phyloP scores from a whole-genome alignment of 2,113 vertebrate genomes.

The Heteronetta atricapilla region DNA sequence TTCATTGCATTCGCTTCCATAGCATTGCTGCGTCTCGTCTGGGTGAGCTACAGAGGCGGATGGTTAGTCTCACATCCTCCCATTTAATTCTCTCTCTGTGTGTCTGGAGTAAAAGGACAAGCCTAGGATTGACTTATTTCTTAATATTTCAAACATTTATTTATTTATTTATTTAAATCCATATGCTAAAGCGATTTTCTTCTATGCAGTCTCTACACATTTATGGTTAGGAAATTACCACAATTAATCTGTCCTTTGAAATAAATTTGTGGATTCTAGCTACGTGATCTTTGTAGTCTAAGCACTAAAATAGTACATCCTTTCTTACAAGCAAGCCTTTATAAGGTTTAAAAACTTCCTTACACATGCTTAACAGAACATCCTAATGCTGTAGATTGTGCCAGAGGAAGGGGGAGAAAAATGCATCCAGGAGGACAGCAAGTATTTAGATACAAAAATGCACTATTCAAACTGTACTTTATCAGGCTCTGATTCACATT shows the following conservation, averaged over 20 bases:
- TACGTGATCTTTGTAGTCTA: neutral
- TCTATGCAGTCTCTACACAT: neutral
- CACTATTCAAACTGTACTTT: neutral
- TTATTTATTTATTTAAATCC: too few species aligned
- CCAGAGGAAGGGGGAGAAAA: neutral
- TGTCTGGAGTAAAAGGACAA: neutral
- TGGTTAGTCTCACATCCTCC: neutral
- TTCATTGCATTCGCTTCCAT: conserved; percentile 40
- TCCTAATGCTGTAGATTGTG: neutral
- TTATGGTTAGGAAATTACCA: neutral
- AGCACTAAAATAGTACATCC: neutral
- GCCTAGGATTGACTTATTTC: neutral
- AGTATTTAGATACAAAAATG: neutral
- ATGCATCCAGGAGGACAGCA: neutral
- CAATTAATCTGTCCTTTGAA: neutral
- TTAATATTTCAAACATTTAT: too few species aligned
- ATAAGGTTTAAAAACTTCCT: neutral
- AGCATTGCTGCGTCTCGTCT: conserved; percentile 13
- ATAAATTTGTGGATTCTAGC: neutral
- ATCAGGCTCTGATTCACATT: neutral
- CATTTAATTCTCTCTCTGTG: neutral
- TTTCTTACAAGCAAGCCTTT: neutral
- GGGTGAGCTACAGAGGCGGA: conserved; percentile 10
- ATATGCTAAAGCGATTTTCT: neutral
- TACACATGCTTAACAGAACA: neutral